Evolutionary conservation across 2,797 vertebrate genomes (phyloP).

Genomic region (Artibeus jamaicensis): DNA sequence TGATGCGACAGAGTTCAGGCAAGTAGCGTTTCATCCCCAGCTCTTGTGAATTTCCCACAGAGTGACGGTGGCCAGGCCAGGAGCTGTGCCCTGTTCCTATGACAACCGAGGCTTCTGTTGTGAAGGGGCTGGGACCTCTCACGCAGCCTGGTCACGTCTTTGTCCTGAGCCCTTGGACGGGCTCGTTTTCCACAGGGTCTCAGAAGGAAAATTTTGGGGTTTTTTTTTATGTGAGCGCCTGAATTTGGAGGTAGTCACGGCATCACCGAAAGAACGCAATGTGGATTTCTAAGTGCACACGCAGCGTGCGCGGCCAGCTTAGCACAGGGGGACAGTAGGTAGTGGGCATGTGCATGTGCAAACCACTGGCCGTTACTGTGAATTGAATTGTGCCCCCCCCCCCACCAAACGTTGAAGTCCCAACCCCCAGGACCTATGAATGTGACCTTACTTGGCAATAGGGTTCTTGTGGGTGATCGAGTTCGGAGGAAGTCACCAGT

Average conservation of each 20-base stretch:
- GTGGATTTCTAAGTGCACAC: neutral
- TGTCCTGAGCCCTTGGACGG: neutral
- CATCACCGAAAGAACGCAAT: neutral
- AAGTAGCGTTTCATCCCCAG: neutral
- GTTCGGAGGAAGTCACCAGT: neutral
- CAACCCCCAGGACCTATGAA: neutral
- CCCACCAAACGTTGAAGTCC: neutral
- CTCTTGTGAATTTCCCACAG: neutral
- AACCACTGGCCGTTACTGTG: slow-evolving; percentile 16
- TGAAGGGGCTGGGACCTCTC: neutral
- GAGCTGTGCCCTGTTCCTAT: neutral
- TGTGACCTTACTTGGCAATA: neutral
- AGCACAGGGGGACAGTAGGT: slow-evolving; percentile 15
- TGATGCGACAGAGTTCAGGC: neutral
- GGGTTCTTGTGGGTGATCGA: neutral
- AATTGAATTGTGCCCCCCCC: neutral
- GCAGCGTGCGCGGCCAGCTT: neutral
- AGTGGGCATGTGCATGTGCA: slow-evolving; percentile 33
- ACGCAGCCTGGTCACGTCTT: neutral
- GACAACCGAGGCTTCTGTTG: neutral
- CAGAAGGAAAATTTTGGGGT: neutral
- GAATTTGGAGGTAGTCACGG: neutral
- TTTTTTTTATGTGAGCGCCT: neutral
- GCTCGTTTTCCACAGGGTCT: neutral
- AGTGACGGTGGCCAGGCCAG: neutral